Base-by-base conservation (phyloP, 2,888 invertebrate species). In the Euclidia mi region DNA sequence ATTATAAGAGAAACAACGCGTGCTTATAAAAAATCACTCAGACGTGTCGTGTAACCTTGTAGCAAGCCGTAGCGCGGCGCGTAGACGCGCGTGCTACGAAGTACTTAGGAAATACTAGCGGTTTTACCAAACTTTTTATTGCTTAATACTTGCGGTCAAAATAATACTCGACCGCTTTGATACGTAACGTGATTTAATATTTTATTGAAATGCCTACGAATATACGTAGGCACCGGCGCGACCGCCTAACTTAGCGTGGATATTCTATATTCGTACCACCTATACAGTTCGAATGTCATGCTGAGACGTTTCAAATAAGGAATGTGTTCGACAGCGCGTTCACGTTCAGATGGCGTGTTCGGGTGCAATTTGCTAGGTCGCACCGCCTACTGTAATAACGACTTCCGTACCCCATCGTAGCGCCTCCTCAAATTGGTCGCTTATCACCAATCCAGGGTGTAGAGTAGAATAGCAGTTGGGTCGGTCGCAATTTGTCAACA, bases 341-440 rank as follows among this genome's bases (percentile, higher is more conserved):
- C 94, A 94, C 92, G 91, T 92, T 89, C 88, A 87, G 91, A 87
- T 94, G 93, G 92, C 94, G 94, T 94, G 94, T 87, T 86, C 85
- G 87, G 85, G 86, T 84, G 92, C 92, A 93, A 94, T 94, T 94
- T 94, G 85, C 87, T 87, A 79, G 82, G 86, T 92, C 90, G 90
- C 90, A 85, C 92, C 93, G 93, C 93, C 93, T 92, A 90, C 94
- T 91, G 91, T 93, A 92, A 94, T 94, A 93, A 94, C 94, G 94
- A 92, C 93, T 94, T 93, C 93, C 94, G 93, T 91, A 91, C 92
- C 92, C 89, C 87, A 92, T 87, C 91, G 91, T 90, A 92, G 93
- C 92, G 94, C 93, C 94, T 93, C 91, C 93, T 92, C 89, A 91
- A 94, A 94, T 94, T 94, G 93, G 93, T 94, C 94, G 94, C 93